Conservation (phyloP, 2,113 vertebrate genomes). For the Cnemophilus loriae region DNA sequence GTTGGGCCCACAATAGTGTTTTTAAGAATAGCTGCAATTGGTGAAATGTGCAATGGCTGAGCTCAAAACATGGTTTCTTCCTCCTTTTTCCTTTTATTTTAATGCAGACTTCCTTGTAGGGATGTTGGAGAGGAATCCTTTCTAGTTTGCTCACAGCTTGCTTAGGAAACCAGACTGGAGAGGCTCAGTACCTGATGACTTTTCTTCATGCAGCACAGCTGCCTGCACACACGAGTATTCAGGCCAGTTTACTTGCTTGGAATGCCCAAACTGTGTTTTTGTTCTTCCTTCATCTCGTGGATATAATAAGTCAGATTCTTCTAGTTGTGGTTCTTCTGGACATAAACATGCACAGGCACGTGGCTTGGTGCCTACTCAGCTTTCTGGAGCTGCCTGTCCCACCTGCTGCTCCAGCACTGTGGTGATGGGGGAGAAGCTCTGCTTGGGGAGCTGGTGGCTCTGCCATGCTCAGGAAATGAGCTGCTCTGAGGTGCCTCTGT, state of each 20-base stretch:
- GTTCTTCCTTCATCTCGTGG: not conserved
- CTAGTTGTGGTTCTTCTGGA: not conserved
- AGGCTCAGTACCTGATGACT: not conserved
- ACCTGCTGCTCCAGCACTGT: not conserved
- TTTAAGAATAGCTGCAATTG: not conserved
- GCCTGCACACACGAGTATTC: not conserved
- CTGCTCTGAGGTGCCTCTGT: not conserved
- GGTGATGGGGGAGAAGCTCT: not conserved
- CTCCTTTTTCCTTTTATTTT: not conserved
- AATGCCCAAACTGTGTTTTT: not conserved
- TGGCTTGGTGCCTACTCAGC: not conserved
- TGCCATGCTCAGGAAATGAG: not conserved
- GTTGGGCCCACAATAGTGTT: not conserved
- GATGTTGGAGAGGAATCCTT: not conserved
- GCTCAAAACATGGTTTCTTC: not conserved
- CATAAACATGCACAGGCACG: accelerated
- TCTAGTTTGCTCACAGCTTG: not conserved
- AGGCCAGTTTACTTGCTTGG: not conserved
- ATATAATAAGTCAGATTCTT: not conserved
- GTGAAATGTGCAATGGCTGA: not conserved
- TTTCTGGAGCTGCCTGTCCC: not conserved
- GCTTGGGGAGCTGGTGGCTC: not conserved
- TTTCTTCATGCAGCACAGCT: not conserved
- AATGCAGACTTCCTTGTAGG: not conserved
- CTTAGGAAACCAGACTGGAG: not conserved